Evolutionary conservation across 2,888 invertebrate species (phyloP).

Genomic region (Pseudoips prasinana): DNA sequence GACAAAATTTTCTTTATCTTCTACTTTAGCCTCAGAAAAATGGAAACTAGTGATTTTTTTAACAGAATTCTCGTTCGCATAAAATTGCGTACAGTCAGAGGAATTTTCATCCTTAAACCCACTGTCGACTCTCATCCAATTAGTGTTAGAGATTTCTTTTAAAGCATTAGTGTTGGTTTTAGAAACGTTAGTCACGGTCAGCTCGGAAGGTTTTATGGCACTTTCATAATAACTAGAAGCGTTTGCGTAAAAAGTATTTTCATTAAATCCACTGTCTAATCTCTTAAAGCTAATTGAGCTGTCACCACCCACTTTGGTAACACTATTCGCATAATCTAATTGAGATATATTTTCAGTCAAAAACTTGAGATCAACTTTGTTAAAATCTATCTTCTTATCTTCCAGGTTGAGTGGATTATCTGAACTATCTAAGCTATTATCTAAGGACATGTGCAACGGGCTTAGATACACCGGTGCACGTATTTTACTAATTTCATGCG

Average conservation of each 20-base stretch:
- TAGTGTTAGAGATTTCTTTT: conserved; percentile 70
- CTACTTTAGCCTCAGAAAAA: conserved; percentile 52
- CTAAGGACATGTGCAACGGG: conserved; percentile 67
- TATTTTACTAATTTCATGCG: conserved; percentile 72
- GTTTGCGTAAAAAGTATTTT: conserved; percentile 67
- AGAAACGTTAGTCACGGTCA: conserved; percentile 61
- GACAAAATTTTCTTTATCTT: conserved; percentile 61
- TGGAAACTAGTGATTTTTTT: conserved; percentile 48
- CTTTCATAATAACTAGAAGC: conserved; percentile 75
- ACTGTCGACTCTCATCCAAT: conserved; percentile 75
- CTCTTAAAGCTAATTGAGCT: conserved; percentile 62
- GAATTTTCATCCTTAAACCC: conserved; percentile 75
- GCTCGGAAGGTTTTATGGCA: conserved; percentile 77
- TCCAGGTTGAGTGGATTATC: conserved; percentile 63
- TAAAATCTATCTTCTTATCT: conserved; percentile 72
- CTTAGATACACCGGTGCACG: conserved; percentile 48
- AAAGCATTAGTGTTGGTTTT: conserved; percentile 53
- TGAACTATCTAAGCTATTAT: conserved; percentile 62
- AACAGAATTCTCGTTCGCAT: conserved; percentile 41
- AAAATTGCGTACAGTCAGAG: conserved; percentile 63
- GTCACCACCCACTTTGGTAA: conserved; percentile 48
- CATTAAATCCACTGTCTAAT: conserved; percentile 72
- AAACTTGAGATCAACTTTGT: conserved; percentile 72
- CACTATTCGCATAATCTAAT: conserved; percentile 47
- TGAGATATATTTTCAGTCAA: conserved; percentile 68